Conservation (phyloP, 2,797 vertebrate genomes). For the Enoplosus armatus region DNA sequence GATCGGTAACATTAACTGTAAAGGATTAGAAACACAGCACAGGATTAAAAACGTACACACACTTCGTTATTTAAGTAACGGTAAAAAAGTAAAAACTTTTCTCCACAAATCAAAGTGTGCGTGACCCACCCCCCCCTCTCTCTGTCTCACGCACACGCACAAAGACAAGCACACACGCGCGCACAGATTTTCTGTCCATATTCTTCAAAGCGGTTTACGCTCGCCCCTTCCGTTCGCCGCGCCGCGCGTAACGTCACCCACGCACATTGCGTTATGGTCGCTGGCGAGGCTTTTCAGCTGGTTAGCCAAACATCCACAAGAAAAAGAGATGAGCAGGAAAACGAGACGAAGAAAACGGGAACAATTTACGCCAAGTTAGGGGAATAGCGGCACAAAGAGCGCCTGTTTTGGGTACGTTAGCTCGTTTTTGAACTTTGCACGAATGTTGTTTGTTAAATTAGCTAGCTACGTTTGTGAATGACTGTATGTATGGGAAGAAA, state of each 20-base stretch:
- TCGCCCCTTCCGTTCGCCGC: fast-evolving
- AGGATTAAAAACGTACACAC: background rate
- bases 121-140: too few relatives aligned
- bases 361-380: conserved; percentile 26
- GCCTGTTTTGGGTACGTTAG: conserved; percentile 50
- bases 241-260: background rate
- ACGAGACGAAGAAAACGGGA: conserved; percentile 63
- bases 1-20: too few relatives aligned
- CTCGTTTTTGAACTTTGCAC: background rate
- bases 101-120: conserved; percentile 32
- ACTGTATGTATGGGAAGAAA: conserved; percentile 44
- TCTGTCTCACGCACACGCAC: conserved; percentile 1
- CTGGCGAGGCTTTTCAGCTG: conserved; percentile 72
- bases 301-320: conserved; percentile 78
- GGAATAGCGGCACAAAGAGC: background rate
- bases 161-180: background rate
- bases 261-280: conserved; percentile 51
- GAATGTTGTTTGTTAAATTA: background rate
- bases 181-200: conserved; percentile 11
- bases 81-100: conserved; percentile 33
- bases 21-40: background rate
- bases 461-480: conserved; percentile 48
- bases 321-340: conserved; percentile 72
- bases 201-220: conserved; percentile 53
- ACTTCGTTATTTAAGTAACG: background rate